Conservation (phyloP, 2,113 vertebrate genomes). For the Myotis lucifugus region DNA sequence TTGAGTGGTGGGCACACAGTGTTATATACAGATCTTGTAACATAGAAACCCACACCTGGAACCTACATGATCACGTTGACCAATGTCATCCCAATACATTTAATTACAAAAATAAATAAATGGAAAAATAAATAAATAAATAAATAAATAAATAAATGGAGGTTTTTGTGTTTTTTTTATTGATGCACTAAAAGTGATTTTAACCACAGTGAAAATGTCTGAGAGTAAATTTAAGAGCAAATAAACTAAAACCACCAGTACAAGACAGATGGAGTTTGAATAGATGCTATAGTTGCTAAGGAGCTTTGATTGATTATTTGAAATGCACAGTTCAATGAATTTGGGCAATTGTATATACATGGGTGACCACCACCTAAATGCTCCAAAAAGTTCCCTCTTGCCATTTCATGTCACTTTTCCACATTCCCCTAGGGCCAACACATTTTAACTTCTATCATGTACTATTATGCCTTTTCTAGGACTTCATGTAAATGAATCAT, state of each 20-base stretch:
- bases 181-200: neutral
- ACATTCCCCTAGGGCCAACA: neutral
- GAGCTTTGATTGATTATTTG: neutral
- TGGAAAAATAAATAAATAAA: too few relatives aligned
- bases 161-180: neutral
- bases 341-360: neutral
- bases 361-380: neutral
- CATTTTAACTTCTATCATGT: neutral
- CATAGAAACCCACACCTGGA: too few relatives aligned
- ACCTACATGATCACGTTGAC: too few relatives aligned
- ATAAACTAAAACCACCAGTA: neutral
- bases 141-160: too few relatives aligned
- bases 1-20: too few relatives aligned
- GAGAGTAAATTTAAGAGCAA: neutral
- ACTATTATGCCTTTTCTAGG: neutral
- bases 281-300: neutral
- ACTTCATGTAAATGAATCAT: neutral
- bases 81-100: too few relatives aligned
- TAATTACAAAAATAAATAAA: too few relatives aligned
- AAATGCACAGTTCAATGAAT: neutral
- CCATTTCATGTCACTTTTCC: neutral
- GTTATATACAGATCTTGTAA: too few relatives aligned
- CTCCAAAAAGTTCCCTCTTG: neutral
- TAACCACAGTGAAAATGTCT: neutral
- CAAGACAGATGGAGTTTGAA: neutral